Conservation (phyloP, 2,113 vertebrate species). For the Gallinago paraguaiae region DNA sequence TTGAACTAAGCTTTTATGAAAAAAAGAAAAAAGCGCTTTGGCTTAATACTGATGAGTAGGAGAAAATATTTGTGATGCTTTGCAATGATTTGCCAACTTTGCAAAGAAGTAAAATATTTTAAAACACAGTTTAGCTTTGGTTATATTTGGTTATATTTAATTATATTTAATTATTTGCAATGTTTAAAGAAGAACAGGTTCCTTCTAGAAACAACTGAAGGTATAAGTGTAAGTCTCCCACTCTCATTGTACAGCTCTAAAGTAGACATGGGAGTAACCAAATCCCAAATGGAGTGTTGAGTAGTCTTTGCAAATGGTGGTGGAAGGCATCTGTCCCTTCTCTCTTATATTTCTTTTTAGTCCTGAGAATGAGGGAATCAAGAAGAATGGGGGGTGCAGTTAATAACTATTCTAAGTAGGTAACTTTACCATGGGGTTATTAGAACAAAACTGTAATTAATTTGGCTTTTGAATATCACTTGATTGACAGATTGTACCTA, state of each 20-base stretch:
- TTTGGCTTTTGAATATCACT: background rate
- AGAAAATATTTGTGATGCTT: background rate
- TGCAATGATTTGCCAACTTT: background rate
- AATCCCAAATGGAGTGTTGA: background rate
- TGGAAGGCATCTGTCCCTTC: background rate
- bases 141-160: background rate
- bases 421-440: background rate
- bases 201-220: background rate
- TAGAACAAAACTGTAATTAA: background rate
- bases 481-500: background rate
- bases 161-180: background rate
- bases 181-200: background rate
- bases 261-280: background rate
- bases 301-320: background rate
- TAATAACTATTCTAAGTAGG: background rate
- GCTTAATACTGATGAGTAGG: background rate
- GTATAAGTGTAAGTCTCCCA: rapidly evolving
- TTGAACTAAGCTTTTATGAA: background rate
- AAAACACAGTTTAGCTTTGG: background rate
- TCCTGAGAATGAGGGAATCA: background rate
- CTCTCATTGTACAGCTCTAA: background rate
- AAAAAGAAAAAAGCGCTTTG: background rate
- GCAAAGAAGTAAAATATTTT: background rate
- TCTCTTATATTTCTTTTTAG: background rate
- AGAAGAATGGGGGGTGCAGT: background rate